phyloP scores from a whole-genome alignment of 1,140 invertebrate genomes.

The Drosophila pseudoobscura region DNA sequence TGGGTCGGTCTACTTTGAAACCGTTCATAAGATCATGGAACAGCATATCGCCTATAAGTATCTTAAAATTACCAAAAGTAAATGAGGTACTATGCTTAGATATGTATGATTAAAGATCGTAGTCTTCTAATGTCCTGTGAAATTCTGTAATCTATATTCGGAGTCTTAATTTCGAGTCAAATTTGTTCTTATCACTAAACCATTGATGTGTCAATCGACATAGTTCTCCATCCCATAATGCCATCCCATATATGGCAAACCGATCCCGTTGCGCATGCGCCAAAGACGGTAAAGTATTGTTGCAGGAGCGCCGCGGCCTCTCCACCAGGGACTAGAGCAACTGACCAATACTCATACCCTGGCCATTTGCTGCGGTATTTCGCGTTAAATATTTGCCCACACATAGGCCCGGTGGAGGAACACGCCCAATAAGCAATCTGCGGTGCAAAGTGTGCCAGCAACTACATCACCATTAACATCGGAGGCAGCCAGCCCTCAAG shows the following conservation, averaged over 20 bases:
- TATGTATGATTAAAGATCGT: too few relatives aligned
- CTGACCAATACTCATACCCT: conserved; percentile 26
- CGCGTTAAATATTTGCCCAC: conserved; percentile 76
- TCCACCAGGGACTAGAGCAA: neutral
- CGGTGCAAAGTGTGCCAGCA: conserved; percentile 74
- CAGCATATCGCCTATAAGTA: too few relatives aligned
- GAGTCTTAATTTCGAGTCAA: conserved; percentile 7
- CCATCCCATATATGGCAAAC: conserved; percentile 31
- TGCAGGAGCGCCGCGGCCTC: conserved; percentile 56
- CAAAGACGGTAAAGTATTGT: conserved; percentile 51
- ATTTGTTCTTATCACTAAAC: neutral
- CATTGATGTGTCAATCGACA: neutral
- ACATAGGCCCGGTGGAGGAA: conserved; percentile 31
- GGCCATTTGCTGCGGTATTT: conserved; percentile 63
- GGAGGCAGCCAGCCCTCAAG: too few relatives aligned
- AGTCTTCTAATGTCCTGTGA: neutral
- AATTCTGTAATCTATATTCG: too few relatives aligned
- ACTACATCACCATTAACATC: conserved; percentile 21
- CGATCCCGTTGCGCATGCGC: conserved; percentile 55
- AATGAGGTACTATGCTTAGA: too few relatives aligned
- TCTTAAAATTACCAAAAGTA: too few relatives aligned
- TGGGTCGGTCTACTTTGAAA: too few relatives aligned
- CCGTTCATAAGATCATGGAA: too few relatives aligned
- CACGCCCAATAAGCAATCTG: conserved; percentile 74
- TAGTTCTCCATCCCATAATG: conserved; percentile 28